Base-by-base conservation (phyloP, 2,888 invertebrate genomes). In the Bursaphelenchus okinawaensis region DNA sequence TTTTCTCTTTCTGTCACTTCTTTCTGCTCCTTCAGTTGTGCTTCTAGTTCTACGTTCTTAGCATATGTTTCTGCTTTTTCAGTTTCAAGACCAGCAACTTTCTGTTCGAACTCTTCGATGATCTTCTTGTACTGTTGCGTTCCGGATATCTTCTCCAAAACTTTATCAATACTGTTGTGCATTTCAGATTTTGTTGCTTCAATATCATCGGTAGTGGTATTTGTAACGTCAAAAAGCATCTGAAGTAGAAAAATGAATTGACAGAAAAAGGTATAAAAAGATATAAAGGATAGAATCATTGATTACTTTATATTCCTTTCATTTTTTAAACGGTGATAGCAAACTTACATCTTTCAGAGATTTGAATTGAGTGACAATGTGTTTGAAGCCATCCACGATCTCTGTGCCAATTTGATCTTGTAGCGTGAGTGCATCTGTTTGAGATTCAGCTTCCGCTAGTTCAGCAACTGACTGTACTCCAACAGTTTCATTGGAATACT, bases 1-100 rank as follows among this genome's bases (percentile, higher is more conserved):
- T 66, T 69, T 54, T 70, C 72, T 51, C 61, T 56, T 65, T 70
- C 52, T 24, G 68, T 16, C 27, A 67, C 23, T 54, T 52, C 52
- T 28, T 27, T 7, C 24, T 73, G 50, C 16, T 66, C 67, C 24
- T 57, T 60, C 24, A 58, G 50, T 20, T 55, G 28, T 7, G 59
- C 57, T n/a, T 71, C 40, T 26, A 40, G 31, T 20, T 71, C 16
- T 19, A 54, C 63, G 4, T 55, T 56, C 31, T 70, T 40, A 4
- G 9, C 16, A 4, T 31, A 28, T n/a, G 22, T 56, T 12, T 60
- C 29, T 19, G n/a, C n/a, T 28, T 55, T 55, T 19, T 66, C 19
- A 12, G 23, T 31, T 22, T 31, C 22, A 19, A 23, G 20, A 31
- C 24, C 28, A 8, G n/a, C 28, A 19, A 66, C 27, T 16, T 50